These are phyloP conservation scores for Turnix velox DNA, from an alignment of 2,113 vertebrate genomes.

Conservation along the genomic window DNA sequence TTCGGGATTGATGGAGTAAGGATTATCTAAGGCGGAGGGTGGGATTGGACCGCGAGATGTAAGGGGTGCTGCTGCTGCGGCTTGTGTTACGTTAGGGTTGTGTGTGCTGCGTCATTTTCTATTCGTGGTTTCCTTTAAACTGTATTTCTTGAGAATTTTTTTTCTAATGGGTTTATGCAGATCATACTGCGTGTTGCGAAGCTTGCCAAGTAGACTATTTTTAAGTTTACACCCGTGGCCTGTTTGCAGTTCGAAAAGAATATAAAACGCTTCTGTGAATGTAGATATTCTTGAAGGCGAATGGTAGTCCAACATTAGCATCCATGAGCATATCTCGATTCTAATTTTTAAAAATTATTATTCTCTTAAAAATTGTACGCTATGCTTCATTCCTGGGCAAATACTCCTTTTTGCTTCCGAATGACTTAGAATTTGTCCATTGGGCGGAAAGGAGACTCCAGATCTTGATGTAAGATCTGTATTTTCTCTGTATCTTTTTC, in stretches of 20 bases:
- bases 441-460: neutral
- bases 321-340: neutral
- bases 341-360: neutral
- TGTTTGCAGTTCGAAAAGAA: neutral
- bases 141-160: neutral
- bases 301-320: neutral
- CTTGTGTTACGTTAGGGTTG: neutral
- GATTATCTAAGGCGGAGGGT: fast-evolving
- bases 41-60: neutral
- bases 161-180: neutral
- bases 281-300: neutral
- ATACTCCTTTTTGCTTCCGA: neutral
- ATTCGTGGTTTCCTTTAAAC: neutral
- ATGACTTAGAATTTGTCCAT: neutral
- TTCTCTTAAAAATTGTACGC: neutral
- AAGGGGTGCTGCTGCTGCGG: neutral
- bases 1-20: fast-evolving
- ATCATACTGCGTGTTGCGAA: neutral
- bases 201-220: neutral
- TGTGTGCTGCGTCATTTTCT: neutral
- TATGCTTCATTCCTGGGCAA: neutral
- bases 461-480: fast-evolving
- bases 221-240: neutral
- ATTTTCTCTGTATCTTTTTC: neutral
- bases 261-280: neutral